Evolutionary conservation across 2,888 invertebrate species (phyloP).

Genomic region (Hirtodrosophila duncani): DNA sequence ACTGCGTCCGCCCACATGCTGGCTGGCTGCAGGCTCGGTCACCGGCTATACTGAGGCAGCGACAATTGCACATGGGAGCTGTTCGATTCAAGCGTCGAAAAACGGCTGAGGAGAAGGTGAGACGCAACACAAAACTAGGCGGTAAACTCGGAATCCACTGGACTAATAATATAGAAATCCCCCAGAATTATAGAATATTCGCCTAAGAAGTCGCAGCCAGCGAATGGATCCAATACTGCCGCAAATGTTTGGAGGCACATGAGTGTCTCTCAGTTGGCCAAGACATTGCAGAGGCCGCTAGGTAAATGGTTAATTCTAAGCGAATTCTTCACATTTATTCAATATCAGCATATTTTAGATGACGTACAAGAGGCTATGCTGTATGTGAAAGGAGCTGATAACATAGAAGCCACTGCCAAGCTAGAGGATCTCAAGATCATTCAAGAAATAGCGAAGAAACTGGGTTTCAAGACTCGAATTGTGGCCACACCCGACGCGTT

Average conservation of each 20-base stretch:
- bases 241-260: constrained; percentile 88
- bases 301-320: constrained; percentile 78
- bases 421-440: constrained; percentile 84
- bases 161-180: constrained; percentile 78
- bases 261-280: constrained; percentile 87
- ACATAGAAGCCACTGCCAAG: constrained; percentile 80
- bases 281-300: constrained; percentile 82
- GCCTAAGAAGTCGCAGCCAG: constrained; percentile 71
- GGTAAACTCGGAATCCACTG: constrained; percentile 25
- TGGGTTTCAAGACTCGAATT: constrained; percentile 82
- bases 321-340: not conserved
- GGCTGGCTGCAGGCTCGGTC: not conserved
- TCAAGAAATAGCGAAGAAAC: constrained; percentile 83
- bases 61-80: constrained; percentile 55
- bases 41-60: not conserved
- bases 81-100: constrained; percentile 81
- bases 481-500: constrained; percentile 78
- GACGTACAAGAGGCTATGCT: constrained; percentile 85
- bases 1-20: not conserved
- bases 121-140: constrained; percentile 2
- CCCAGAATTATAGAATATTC: constrained; percentile 81
- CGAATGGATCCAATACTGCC: constrained; percentile 26
- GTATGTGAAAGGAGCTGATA: constrained; percentile 82
- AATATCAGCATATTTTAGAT: constrained; percentile 80
- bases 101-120: constrained; percentile 82